Percentiles rank a stretch among this genome's conserved stretches.
phyloP scores from a whole-genome alignment of 2,113 vertebrate genomes.

The Otocyon megalotis region DNA sequence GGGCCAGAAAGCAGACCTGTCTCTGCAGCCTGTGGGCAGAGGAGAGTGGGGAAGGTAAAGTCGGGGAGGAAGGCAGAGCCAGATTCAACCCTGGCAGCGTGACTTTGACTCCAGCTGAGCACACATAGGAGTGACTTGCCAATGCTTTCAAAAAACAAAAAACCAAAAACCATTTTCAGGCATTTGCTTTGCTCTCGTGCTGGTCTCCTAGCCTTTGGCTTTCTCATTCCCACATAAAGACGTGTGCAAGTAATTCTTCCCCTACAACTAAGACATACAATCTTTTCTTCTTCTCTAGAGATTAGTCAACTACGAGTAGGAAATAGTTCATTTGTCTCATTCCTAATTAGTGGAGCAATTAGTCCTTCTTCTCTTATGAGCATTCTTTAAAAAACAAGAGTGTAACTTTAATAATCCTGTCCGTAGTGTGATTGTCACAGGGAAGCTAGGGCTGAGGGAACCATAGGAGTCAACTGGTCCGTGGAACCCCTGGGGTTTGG shows the following conservation, averaged over 20 bases:
- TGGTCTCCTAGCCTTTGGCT: not conserved
- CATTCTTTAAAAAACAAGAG: not conserved
- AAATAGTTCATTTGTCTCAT: constrained; percentile 49
- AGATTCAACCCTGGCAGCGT: not conserved
- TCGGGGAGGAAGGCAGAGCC: not conserved
- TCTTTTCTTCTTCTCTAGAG: not conserved
- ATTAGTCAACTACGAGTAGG: not conserved
- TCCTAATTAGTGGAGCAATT: not conserved
- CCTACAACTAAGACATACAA: not conserved
- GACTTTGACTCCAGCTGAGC: not conserved
- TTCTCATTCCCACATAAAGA: not conserved
- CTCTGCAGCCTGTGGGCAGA: not conserved
- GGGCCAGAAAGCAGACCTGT: not conserved
- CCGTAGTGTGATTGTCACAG: not conserved
- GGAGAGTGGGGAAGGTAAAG: not conserved
- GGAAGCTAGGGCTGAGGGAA: not conserved
- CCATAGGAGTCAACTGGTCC: fast-evolving
- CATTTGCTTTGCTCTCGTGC: not conserved
- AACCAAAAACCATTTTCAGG: too few relatives aligned
- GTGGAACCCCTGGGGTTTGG: not conserved
- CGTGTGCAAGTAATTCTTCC: not conserved
- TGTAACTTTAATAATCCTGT: not conserved
- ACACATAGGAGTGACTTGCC: not conserved
- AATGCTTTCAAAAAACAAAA: not conserved
- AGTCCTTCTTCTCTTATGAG: not conserved